Evolutionary conservation across 2,888 invertebrate genomes (phyloP), one percentile per base, ranked within the genome.

Genomic region (Cheilosia urbana): DNA sequence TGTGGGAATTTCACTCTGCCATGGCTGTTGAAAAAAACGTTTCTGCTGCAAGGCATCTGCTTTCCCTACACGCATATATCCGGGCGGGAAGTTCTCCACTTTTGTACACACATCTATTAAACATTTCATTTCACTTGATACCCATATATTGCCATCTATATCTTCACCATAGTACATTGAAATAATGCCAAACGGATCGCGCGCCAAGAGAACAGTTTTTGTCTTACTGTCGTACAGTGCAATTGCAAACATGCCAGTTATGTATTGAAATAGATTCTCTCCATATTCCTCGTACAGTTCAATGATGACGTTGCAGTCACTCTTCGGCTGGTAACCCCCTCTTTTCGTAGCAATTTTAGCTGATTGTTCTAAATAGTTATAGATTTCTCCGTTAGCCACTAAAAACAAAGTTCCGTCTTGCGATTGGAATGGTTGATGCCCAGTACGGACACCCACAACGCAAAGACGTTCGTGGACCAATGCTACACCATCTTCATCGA

Each of bases 111-210:
- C 88, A 0, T 89, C 90, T 0, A 90, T 90, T 73, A 92, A 79
- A 53, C 92, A 92, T 87, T 92, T 92, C 90, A 92, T 89, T 87
- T 92, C 92, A 17, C 92, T 92, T 1, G 92, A 89, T 0, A 92
- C 88, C 92, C 92, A 92, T 5, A 92, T 73, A 77, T 92, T 92
- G 5, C 91, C 92, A 4, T 88, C 78, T 0, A 45, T 82, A 88
- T 92, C 92, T 53, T 89, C 88, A 11, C 92, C 92, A 45, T 90
- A 88, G 57, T 91, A 92, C 90, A 92, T 88, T 15, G 92, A 92
- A 51, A 92, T 92, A 13, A 92, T 92, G 4, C 92, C 92, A 71
- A 92, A 89, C 2, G 92, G 92, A 89, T 92, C 92, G 0, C 92
- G 89, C 1, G 92, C 92, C 60, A 92, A 75, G 0, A 92, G 68